Evolutionary conservation across 2,113 vertebrate species (phyloP).

Genomic region (Pipra filicauda): DNA sequence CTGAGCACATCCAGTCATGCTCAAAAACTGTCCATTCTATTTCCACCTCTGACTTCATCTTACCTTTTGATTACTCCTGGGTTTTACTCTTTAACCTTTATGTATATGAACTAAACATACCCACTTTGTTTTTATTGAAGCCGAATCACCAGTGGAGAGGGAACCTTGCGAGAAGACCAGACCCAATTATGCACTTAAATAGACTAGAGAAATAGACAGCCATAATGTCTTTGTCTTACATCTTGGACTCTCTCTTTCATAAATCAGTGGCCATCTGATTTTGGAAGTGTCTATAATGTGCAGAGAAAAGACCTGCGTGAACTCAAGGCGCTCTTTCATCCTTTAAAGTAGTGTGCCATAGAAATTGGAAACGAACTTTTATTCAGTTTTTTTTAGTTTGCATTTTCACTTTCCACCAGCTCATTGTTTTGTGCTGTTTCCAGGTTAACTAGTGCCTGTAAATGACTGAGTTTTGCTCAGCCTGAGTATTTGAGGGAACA

Average conservation of each 20-base stretch:
- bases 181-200: not conserved
- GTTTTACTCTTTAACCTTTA: not conserved
- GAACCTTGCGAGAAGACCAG: not conserved
- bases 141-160: not conserved
- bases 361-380: not conserved
- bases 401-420: not conserved
- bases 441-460: not conserved
- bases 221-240: not conserved
- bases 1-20: not conserved
- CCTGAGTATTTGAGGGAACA: not conserved
- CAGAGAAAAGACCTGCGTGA: not conserved
- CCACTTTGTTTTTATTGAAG: not conserved
- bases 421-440: not conserved
- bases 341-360: not conserved
- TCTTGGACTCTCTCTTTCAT: not conserved
- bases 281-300: not conserved
- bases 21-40: not conserved
- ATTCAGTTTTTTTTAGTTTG: not conserved
- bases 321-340: not conserved
- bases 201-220: not conserved
- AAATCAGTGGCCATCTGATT: not conserved
- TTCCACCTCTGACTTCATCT: not conserved
- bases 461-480: not conserved
- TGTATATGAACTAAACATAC: not conserved
- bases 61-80: not conserved